Conservation (phyloP, 1,140 invertebrate species). For the Drosophila nigromelanica region DNA sequence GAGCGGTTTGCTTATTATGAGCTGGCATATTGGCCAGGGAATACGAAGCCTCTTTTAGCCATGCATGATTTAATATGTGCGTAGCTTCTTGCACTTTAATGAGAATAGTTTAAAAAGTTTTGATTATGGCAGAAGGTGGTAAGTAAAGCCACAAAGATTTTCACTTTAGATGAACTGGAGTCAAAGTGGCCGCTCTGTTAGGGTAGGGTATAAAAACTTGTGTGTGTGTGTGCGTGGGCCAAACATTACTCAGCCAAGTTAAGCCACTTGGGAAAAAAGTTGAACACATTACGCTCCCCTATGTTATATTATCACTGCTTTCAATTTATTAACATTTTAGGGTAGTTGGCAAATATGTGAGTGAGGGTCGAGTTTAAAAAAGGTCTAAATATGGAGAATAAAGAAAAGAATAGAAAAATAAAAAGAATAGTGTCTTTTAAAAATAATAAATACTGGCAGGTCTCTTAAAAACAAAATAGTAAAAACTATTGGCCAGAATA, state of each 20-base stretch:
- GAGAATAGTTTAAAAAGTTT: conserved; percentile 65
- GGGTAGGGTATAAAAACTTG: too few relatives aligned
- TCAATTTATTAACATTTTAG: background rate
- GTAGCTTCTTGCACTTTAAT: conserved; percentile 65
- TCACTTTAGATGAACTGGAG: conserved; percentile 24
- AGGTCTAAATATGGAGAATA: background rate
- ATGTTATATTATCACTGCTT: conserved; percentile 3
- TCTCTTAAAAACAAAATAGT: too few relatives aligned
- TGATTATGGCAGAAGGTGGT: conserved; percentile 18
- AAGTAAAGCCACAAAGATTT: conserved; percentile 44
- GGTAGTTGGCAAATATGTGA: background rate
- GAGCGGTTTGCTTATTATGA: conserved; percentile 39
- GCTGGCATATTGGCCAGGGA: conserved; percentile 52
- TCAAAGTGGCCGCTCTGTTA: background rate
- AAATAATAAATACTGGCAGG: too few relatives aligned
- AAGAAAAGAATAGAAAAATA: background rate
- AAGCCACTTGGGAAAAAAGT: conserved; percentile 25
- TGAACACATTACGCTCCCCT: conserved; percentile 1
- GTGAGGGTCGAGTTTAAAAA: background rate
- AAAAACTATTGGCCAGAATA: too few relatives aligned
- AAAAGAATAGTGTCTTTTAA: too few relatives aligned
- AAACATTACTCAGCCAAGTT: conserved; percentile 10
- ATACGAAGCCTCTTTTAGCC: conserved; percentile 51
- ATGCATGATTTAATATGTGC: conserved; percentile 74
- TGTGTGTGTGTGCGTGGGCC: background rate